Conservation (phyloP, 2,113 vertebrate species). For the Sorex araneus region DNA sequence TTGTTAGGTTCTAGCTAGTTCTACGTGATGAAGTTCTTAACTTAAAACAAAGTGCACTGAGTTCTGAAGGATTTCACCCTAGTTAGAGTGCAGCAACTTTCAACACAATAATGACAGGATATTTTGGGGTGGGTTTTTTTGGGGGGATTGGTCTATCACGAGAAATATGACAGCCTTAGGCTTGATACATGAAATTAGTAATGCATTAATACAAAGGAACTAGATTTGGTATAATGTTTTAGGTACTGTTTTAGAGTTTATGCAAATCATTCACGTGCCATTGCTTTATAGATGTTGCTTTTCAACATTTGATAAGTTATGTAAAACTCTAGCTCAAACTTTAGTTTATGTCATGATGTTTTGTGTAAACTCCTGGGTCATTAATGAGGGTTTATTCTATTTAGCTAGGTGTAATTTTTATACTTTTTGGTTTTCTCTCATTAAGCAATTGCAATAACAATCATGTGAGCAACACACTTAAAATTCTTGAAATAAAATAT, state of each 20-base stretch:
- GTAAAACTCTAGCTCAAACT: not conserved
- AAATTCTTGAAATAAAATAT: conserved; percentile 58
- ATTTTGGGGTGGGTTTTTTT: no score
- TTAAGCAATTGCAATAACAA: not conserved
- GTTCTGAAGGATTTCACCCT: not conserved
- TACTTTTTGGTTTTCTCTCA: not conserved
- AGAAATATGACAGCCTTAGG: not conserved
- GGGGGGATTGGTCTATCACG: not conserved
- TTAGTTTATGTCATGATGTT: conserved; percentile 42
- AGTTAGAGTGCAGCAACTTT: not conserved
- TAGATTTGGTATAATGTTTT: not conserved
- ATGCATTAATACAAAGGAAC: not conserved
- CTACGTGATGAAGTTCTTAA: not conserved
- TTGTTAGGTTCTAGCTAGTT: not conserved
- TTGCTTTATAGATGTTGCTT: not conserved
- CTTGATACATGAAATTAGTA: not conserved
- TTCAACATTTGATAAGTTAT: not conserved
- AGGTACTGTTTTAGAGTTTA: not conserved
- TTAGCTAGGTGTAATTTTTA: not conserved
- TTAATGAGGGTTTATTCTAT: not conserved
- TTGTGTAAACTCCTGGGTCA: not conserved
- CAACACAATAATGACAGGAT: not conserved
- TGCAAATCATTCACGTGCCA: not conserved
- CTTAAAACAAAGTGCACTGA: not conserved
- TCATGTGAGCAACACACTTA: not conserved